Evolutionary conservation across 1,140 invertebrate species (phyloP), one percentile per base, ranked within the genome.

Genomic region (Battus philenor): DNA sequence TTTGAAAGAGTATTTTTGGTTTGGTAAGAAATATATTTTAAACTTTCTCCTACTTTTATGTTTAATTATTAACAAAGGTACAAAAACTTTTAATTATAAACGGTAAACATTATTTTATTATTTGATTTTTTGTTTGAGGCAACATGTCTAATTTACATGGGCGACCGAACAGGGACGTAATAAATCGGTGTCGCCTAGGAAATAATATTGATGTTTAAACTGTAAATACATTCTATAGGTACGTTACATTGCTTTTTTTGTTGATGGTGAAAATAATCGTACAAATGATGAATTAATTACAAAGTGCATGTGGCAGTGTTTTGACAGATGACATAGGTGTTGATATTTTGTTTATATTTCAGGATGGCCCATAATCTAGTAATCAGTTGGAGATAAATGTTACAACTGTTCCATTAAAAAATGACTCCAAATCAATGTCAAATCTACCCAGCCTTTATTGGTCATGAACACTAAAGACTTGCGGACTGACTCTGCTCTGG

Each of bases 111-210:
- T n/a, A n/a, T n/a, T n/a, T n/a, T n/a, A n/a, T n/a, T n/a, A n/a
- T n/a, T n/a, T n/a, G n/a, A n/a, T n/a, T n/a, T n/a, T n/a, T n/a
- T n/a, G n/a, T n/a, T n/a, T n/a, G 34, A 47, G 45, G 53, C 48
- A 75, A 75, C 64, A 66, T 50, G 33, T 24, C 22, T 9, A 36
- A 53, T 52, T 30, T 44, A 54, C 43, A 62, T 66, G 54, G 61
- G 44, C 59, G 71, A 78, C 59, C 58, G 50, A 32, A 57, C 58
- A 65, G 54, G 66, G 68, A 71, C 68, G 75, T 78, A 79, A 67
- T 84, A 81, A 81, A 81, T 84, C 77, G 72, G 77, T 80, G 74
- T 81, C 73, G 76, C 77, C 80, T 75, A 73, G 80, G 80, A 81
- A 80, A 84, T 84, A 73, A 54, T 80, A 84, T 81, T 75, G 77